Base-by-base conservation (phyloP, 2,797 vertebrate genomes). In the Thaleichthys pacificus region DNA sequence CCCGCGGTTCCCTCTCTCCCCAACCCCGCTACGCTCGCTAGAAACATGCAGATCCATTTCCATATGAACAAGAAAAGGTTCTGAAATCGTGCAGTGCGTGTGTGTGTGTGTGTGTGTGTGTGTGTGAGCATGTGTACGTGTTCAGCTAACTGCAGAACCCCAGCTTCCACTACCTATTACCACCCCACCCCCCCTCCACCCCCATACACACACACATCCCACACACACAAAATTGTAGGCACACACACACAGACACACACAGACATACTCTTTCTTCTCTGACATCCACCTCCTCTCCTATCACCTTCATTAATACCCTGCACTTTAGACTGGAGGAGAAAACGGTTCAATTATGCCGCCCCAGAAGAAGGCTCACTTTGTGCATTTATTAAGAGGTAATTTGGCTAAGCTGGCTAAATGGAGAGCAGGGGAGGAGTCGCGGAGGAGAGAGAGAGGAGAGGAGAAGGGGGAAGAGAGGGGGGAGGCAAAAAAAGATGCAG, bases 361-460 rank as follows among this genome's bases (percentile, higher is more conserved):
- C 85, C 82, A 82, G 84, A 80, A 84, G 85, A 89, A 82, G 89
- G 88, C 86, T 91, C 88, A 85, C 84, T 79, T 72, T 75, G 85
- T 80, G 89, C 88, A 89, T 91, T 92, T 93, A 91, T 93, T 91
- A 92, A 91, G 86, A 89, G 88, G 89, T 93, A 89, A 93, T 93
- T 93, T 92, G 88, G 89, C 91, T 92, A 92, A 92, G 91, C 91
- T 76, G 88, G 88, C 91, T 92, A 89, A 92, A 91, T 86, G 86
- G 80, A 70, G 77, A 66, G 70, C 78, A 79, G 63, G 81, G 82
- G n/a, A 51, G 58, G 71, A 47, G 32, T 35, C 5, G 68, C 42
- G 17, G 57, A 30, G 61, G 14, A 12, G 61, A 32, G 26, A 15
- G 28, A 12, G 12, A 32, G 28, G 14, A 2, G 30, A 17, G 22